Conservation (phyloP, 2,113 vertebrate species). For the Dinomys branickii region DNA sequence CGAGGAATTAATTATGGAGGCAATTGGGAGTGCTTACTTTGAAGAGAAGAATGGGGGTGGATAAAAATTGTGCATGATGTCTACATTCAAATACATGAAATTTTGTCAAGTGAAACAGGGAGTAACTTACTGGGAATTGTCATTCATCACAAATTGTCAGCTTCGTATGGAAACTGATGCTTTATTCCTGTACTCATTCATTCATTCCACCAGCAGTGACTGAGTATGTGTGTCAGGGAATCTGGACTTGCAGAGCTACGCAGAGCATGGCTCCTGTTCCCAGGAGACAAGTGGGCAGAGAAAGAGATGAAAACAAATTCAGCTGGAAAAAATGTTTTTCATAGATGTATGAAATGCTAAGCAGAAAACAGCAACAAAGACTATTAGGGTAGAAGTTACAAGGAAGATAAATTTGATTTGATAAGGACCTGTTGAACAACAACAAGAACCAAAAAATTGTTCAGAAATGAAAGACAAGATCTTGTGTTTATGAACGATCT, state of each 20-base stretch:
- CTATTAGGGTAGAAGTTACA: not conserved
- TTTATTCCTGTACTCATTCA: not conserved
- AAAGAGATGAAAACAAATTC: slow-evolving; percentile 14
- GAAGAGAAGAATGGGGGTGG: slow-evolving; percentile 19
- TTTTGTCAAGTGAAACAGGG: not conserved
- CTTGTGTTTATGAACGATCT: not conserved
- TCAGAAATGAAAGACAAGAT: slow-evolving; percentile 15
- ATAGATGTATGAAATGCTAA: not conserved
- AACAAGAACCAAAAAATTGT: not conserved
- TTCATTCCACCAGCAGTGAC: not conserved
- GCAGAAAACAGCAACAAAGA: not conserved
- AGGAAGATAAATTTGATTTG: slow-evolving; percentile 11
- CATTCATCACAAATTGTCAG: slow-evolving; percentile 19
- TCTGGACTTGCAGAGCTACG: not conserved
- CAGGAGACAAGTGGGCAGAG: not conserved
- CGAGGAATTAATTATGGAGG: slow-evolving; percentile 2
- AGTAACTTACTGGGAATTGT: not conserved
- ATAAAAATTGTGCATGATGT: not conserved
- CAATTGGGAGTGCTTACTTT: not conserved
- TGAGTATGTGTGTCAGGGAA: not conserved
- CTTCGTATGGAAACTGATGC: not conserved
- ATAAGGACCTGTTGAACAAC: not conserved
- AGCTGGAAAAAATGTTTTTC: slow-evolving; percentile 16
- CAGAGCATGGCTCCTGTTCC: not conserved
- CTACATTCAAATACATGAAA: not conserved